Evolutionary conservation across 2,113 vertebrate genomes (phyloP).

Genomic region (Melanerpes aurifrons): DNA sequence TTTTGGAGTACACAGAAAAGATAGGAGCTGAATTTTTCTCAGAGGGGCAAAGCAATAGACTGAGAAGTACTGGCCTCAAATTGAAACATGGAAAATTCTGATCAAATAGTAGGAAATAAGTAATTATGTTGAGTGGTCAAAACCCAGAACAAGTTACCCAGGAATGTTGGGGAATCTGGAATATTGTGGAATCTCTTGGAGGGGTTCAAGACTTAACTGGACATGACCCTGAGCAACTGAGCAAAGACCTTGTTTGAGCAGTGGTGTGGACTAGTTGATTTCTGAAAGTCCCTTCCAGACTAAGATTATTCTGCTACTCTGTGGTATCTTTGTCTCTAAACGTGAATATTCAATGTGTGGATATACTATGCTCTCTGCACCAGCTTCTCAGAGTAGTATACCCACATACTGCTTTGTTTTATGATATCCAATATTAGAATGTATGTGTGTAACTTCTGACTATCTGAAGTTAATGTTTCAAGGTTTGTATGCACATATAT

Average conservation of each 20-base stretch:
- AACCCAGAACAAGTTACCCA: neutral
- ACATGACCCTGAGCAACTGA: neutral
- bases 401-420: neutral
- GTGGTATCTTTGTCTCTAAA: neutral
- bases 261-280: neutral
- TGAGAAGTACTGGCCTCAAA: neutral
- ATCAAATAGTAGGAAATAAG: neutral
- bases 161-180: neutral
- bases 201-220: neutral
- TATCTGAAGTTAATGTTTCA: neutral
- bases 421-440: neutral
- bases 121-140: neutral
- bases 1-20: neutral
- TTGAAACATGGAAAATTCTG: neutral
- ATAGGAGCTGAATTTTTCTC: neutral
- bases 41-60: neutral
- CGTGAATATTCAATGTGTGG: neutral
- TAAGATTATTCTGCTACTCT: neutral
- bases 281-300: neutral
- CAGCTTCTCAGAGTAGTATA: neutral
- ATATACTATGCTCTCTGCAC: neutral
- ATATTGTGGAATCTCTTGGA: neutral
- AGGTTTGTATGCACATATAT: neutral
- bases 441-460: fast-evolving
- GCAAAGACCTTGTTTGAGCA: neutral